Evolutionary conservation across 2,888 invertebrate species (phyloP).

Genomic region (Hesperia comma): DNA sequence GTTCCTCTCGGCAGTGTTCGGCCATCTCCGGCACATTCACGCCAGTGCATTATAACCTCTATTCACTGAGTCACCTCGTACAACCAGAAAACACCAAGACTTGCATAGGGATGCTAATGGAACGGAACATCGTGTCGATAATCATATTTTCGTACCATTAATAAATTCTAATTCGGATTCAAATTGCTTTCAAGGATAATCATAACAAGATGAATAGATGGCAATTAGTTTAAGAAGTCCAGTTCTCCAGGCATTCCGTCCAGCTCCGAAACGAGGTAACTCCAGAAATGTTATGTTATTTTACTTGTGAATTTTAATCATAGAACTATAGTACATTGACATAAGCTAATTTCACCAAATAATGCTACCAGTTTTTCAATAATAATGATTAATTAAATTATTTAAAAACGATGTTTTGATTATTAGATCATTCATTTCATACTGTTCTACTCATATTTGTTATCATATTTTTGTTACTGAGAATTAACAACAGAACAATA

Average conservation of each 20-base stretch:
- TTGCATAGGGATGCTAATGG: constrained; percentile 34
- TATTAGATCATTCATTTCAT: no score
- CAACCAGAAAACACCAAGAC: constrained; percentile 25
- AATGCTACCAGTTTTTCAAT: no score
- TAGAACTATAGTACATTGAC: no score
- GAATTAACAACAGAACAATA: no score
- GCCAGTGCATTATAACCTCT: constrained; percentile 34
- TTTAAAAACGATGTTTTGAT: no score
- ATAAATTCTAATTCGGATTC: constrained; percentile 9
- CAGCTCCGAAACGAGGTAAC: neutral
- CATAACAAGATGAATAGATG: constrained; percentile 11
- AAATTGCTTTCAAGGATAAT: constrained; percentile 13
- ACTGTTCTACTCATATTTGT: no score
- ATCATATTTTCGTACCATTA: constrained; percentile 28
- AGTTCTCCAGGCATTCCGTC: no score
- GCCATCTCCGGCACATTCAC: constrained; percentile 42
- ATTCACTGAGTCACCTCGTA: constrained; percentile 27
- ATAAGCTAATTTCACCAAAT: no score
- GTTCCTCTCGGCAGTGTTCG: constrained; percentile 60
- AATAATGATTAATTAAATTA: no score
- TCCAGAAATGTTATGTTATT: neutral
- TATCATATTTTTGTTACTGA: no score
- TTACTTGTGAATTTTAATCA: neutral
- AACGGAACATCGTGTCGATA: constrained; percentile 30
- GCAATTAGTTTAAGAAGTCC: neutral